Conservation (phyloP, 2,797 vertebrate genomes). For the Emydoidea blandingii region DNA sequence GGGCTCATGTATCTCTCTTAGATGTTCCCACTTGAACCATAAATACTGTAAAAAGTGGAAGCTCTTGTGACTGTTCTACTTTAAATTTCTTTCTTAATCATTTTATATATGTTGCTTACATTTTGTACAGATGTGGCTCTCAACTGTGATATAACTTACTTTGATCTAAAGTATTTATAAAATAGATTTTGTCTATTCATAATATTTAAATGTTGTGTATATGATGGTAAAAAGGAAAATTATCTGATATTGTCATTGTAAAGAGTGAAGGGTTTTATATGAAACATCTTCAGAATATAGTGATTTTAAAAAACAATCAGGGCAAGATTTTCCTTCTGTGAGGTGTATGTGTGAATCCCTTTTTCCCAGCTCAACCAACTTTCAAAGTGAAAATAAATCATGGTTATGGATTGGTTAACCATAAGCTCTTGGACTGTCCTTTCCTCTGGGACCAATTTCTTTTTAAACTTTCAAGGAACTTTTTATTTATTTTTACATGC, state of each 20-base stretch:
- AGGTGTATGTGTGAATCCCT: slow-evolving; percentile 55
- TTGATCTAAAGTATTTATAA: slow-evolving; percentile 85
- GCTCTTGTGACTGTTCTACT: slow-evolving; percentile 81
- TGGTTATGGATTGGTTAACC: slow-evolving; percentile 14
- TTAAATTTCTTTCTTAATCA: slow-evolving; percentile 82
- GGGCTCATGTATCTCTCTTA: slow-evolving; percentile 63
- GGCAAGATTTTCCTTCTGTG: slow-evolving; percentile 58
- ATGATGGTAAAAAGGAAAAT: slow-evolving; percentile 78
- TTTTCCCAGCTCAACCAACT: slow-evolving; percentile 52
- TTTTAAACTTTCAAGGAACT: not conserved
- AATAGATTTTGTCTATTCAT: slow-evolving; percentile 72
- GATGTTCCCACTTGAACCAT: slow-evolving; percentile 75
- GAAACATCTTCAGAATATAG: slow-evolving; percentile 48
- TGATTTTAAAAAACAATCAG: slow-evolving; percentile 55
- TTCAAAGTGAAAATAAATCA: slow-evolving; percentile 52
- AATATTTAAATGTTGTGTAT: slow-evolving; percentile 84
- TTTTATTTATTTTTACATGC: not conserved
- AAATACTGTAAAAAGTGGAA: slow-evolving; percentile 78
- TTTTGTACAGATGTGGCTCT: slow-evolving; percentile 83
- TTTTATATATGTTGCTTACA: slow-evolving; percentile 80
- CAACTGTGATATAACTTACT: slow-evolving; percentile 74
- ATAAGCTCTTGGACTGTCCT: slow-evolving; percentile 10
- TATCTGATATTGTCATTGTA: slow-evolving; percentile 78
- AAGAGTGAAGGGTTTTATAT: slow-evolving; percentile 78
- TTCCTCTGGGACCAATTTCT: slow-evolving; percentile 38